phyloP scores from a whole-genome alignment of 64 coral and sea anemone genomes.

The Cladopsammia gracilis region DNA sequence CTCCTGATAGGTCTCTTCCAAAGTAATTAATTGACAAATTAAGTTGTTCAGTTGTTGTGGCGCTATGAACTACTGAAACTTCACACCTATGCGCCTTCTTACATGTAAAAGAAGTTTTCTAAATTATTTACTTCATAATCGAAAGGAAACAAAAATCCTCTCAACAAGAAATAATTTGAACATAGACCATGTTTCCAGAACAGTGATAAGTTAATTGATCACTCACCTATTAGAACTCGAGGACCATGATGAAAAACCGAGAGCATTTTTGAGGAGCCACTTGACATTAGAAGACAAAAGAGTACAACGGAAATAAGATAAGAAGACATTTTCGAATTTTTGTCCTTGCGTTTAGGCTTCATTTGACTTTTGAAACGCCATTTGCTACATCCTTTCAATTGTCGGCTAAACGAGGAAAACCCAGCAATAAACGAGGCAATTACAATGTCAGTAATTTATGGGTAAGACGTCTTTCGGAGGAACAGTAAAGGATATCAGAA shows the following conservation, averaged over 20 bases:
- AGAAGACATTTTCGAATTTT: background rate
- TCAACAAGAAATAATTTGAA: background rate
- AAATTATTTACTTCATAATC: background rate
- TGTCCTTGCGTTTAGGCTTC: background rate
- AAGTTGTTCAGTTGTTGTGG: too few species aligned
- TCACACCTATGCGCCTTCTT: background rate
- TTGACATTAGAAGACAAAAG: background rate
- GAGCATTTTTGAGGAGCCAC: background rate
- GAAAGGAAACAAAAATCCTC: background rate
- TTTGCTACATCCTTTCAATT: background rate
- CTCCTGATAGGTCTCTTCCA: too few species aligned
- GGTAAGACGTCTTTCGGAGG: background rate
- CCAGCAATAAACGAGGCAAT: too few species aligned
- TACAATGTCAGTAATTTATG: too few species aligned
- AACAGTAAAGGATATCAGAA: background rate
- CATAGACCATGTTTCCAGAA: background rate
- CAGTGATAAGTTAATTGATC: background rate
- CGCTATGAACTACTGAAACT: too few species aligned
- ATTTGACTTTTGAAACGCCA: background rate
- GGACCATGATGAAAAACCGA: background rate
- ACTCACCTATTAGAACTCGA: background rate
- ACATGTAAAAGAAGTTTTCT: background rate
- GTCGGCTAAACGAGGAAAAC: too few species aligned
- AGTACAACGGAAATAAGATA: background rate
- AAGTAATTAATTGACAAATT: too few species aligned